A percentile compares a stretch with the other conserved stretches of the same genome.
These are phyloP conservation scores for Choloepus hoffmanni DNA, from an alignment of 2,113 vertebrate genomes.

Conservation along the genomic window DNA sequence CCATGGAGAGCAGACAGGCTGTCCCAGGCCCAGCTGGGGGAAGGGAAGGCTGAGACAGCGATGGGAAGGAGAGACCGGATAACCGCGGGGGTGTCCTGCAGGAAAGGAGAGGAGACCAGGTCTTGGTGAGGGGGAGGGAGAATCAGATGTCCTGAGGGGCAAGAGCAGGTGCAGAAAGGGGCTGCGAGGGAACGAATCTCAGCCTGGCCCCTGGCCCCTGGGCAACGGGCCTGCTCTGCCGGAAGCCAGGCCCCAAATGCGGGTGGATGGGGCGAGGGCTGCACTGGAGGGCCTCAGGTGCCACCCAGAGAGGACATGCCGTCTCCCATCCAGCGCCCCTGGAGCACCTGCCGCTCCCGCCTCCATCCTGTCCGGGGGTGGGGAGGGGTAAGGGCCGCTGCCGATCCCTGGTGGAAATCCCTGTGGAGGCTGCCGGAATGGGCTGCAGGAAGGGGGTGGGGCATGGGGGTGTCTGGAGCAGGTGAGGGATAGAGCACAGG, in stretches of 20 bases:
- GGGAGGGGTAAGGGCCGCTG: neutral
- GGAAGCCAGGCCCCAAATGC: neutral
- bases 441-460: neutral
- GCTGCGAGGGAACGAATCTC: neutral
- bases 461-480: neutral
- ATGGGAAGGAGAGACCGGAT: neutral
- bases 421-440: neutral
- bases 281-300: neutral
- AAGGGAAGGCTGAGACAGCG: neutral
- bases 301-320: neutral
- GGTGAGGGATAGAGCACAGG: neutral
- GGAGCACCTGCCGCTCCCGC: neutral
- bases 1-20: neutral
- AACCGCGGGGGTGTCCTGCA: rapidly evolving
- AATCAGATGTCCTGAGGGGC: neutral
- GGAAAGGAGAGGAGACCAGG: neutral
- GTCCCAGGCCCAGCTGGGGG: neutral
- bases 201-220: neutral
- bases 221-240: neutral
- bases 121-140: neutral
- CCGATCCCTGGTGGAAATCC: neutral
- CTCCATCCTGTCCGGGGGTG: neutral
- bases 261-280: rapidly evolving
- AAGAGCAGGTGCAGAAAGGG: neutral
- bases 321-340: neutral